Evolutionary conservation across 2,888 invertebrate species (phyloP).

Genomic region (Cantharis lateralis): DNA sequence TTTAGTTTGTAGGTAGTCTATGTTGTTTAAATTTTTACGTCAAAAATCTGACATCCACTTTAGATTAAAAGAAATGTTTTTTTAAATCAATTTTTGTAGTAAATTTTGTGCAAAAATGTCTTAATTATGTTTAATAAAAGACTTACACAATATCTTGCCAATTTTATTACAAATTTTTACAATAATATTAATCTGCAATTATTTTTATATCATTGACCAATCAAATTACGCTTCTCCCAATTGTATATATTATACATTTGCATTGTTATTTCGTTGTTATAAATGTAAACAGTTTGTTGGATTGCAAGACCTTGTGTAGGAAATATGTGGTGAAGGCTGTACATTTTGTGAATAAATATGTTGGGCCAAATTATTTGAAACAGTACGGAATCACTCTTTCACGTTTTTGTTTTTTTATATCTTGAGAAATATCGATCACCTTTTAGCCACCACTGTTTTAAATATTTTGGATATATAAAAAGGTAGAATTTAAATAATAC

Average conservation of each 20-base stretch:
- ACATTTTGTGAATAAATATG: constrained; percentile 55
- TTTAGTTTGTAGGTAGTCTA: constrained; percentile 49
- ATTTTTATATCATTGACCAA: constrained; percentile 59
- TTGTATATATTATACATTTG: constrained; percentile 54
- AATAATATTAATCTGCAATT: constrained; percentile 38
- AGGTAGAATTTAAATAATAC: constrained; percentile 22
- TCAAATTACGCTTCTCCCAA: constrained; percentile 57
- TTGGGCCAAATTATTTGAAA: constrained; percentile 47
- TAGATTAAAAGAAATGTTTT: background rate
- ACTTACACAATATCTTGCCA: constrained; percentile 5
- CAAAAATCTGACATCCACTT: background rate
- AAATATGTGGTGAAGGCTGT: constrained; percentile 55
- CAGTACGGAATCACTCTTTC: constrained; percentile 25
- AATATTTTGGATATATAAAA: constrained; percentile 45
- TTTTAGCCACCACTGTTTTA: constrained; percentile 41
- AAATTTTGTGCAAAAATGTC: background rate
- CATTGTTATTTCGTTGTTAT: constrained; percentile 57
- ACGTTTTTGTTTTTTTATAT: constrained; percentile 28
- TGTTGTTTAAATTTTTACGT: constrained; percentile 42
- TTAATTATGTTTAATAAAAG: background rate
- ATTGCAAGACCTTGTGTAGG: constrained; percentile 50
- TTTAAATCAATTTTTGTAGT: background rate
- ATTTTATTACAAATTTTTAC: constrained; percentile 12
- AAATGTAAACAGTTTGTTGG: constrained; percentile 46
- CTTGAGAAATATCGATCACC: constrained; percentile 18